Conservation (phyloP, 2,113 vertebrate species). For the Progne subis region DNA sequence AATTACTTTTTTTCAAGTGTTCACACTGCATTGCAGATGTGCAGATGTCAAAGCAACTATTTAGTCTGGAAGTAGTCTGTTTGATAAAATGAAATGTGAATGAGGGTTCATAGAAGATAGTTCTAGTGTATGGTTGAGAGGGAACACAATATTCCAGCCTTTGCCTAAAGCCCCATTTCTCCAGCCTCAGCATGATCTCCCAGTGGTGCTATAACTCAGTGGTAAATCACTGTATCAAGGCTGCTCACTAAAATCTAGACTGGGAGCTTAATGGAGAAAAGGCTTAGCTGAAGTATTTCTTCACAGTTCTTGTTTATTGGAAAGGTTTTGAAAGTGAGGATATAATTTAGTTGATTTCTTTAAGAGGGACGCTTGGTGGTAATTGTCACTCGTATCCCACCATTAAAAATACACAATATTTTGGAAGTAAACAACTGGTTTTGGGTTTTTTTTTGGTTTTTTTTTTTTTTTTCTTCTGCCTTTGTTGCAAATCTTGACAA, state of each 20-base stretch:
- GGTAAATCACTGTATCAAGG: background rate
- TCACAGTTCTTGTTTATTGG: background rate
- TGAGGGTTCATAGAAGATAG: background rate
- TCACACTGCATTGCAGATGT: background rate
- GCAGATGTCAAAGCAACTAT: background rate
- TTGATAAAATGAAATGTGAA: background rate
- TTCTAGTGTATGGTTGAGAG: background rate
- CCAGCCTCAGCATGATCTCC: background rate
- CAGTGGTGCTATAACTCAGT: background rate
- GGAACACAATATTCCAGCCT: background rate
- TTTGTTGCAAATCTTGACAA: background rate
- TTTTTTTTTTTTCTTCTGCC: background rate
- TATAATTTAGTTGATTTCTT: background rate
- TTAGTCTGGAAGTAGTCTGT: background rate
- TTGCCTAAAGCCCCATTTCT: background rate
- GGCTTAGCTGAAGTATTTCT: background rate
- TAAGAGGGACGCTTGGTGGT: background rate
- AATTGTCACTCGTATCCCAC: fast-evolving
- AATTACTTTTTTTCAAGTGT: background rate
- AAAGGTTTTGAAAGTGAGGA: background rate
- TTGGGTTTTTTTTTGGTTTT: too few species aligned
- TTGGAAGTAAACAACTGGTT: fast-evolving
- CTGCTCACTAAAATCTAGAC: background rate
- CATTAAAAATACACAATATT: background rate
- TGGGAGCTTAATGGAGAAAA: background rate